These are phyloP conservation scores for Monoplex corrugatus DNA, from an alignment of 2,888 invertebrate genomes.

Conservation along the genomic window DNA sequence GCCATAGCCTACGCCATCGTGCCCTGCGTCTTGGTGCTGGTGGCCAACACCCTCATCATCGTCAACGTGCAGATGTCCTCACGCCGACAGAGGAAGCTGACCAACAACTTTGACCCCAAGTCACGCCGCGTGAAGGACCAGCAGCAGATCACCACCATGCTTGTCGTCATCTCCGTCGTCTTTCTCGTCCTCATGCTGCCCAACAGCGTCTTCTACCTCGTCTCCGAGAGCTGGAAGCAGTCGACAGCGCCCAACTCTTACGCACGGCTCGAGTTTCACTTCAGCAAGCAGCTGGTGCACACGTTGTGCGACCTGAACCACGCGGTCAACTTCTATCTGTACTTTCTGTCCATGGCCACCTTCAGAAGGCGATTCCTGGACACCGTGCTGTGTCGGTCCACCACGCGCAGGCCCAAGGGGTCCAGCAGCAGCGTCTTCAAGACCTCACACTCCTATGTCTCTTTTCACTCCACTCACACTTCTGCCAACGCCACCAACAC, in stretches of 20 bases:
- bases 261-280: slow-evolving; percentile 56
- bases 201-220: slow-evolving; percentile 70
- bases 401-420: slow-evolving; percentile 45
- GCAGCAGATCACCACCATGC: slow-evolving; percentile 73
- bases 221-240: slow-evolving; percentile 60
- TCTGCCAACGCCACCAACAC: no score
- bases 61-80: slow-evolving; percentile 60
- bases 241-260: slow-evolving; percentile 56
- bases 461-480: slow-evolving; percentile 49
- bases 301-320: slow-evolving; percentile 54
- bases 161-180: slow-evolving; percentile 69
- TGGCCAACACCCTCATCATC: slow-evolving; percentile 71
- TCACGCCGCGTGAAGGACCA: slow-evolving; percentile 66
- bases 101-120: slow-evolving; percentile 61
- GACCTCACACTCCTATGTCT: slow-evolving; percentile 50
- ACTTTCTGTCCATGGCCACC: slow-evolving; percentile 57
- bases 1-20: slow-evolving; percentile 67
- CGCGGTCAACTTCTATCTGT: slow-evolving; percentile 58
- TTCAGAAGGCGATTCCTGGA: slow-evolving; percentile 56
- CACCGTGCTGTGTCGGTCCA: slow-evolving; percentile 52
- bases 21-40: slow-evolving; percentile 67
- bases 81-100: slow-evolving; percentile 54
- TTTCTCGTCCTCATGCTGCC: slow-evolving; percentile 72
- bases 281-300: slow-evolving; percentile 54
- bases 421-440: slow-evolving; percentile 55